These are phyloP conservation scores for Ormyrus rosae DNA, from an alignment of 2,888 invertebrate genomes.

Conservation along the genomic window DNA sequence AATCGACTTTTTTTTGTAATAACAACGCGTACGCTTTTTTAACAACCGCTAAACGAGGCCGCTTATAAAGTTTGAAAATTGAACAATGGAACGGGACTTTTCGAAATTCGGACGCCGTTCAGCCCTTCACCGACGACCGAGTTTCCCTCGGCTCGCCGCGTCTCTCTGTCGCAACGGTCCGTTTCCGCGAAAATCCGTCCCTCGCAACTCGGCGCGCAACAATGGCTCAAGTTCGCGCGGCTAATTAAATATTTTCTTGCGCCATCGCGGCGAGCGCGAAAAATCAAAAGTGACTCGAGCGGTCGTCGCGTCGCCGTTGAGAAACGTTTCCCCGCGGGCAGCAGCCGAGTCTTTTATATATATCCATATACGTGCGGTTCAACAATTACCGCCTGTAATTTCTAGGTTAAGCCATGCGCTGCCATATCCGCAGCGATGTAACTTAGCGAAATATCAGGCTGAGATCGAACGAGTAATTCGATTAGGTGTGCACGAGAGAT, in stretches of 20 bases:
- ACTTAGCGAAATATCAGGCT: not conserved
- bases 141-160: not conserved
- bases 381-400: no score
- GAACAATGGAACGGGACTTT: not conserved
- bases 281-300: conserved; percentile 47
- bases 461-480: conserved; percentile 15
- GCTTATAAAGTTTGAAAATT: no score
- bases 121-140: not conserved
- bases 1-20: not conserved
- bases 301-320: not conserved
- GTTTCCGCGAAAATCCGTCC: conserved; percentile 24
- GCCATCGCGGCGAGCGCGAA: conserved; percentile 59
- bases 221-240: conserved; percentile 66
- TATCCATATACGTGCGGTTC: no score
- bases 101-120: conserved; percentile 1
- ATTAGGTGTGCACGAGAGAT: not conserved
- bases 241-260: conserved; percentile 72
- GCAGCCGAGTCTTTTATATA: no score
- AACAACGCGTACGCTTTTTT: not conserved
- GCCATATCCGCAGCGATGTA: not conserved
- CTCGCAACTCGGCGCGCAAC: conserved; percentile 57
- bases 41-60: not conserved
- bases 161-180: not conserved
- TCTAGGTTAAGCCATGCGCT: not conserved
- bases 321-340: not conserved